phyloP scores from a whole-genome alignment of 2,797 vertebrate genomes.

The Geotrypetes seraphini region DNA sequence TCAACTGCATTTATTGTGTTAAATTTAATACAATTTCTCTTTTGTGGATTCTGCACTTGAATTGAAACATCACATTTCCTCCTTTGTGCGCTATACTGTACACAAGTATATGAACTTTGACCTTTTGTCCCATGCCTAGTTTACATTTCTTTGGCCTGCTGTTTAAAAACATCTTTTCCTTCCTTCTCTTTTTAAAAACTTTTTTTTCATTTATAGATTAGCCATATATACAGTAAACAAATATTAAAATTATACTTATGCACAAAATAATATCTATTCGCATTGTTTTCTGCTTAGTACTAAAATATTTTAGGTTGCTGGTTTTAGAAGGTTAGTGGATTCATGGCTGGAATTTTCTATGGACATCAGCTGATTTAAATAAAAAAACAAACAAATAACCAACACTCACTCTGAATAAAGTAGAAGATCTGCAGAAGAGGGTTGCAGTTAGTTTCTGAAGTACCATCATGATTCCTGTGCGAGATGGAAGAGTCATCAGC shows the following conservation, averaged over 20 bases:
- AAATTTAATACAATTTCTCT: constrained; percentile 13
- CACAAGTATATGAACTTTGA: background rate
- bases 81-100: background rate
- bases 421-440: background rate
- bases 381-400: no score
- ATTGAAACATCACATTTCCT: constrained; percentile 10
- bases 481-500: no score
- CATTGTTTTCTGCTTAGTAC: background rate
- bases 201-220: background rate
- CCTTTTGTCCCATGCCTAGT: background rate
- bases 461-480: no score
- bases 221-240: background rate
- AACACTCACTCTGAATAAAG: background rate
- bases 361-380: background rate
- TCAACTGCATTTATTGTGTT: constrained; percentile 28
- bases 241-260: background rate
- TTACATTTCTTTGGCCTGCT: background rate
- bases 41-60: background rate
- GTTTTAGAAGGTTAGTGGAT: background rate
- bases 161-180: background rate
- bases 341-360: background rate
- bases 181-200: background rate
- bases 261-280: background rate
- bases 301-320: fast-evolving
- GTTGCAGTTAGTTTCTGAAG: no score